Evolutionary conservation across 1,140 invertebrate species (phyloP).

Genomic region (Nasonia longicornis): DNA sequence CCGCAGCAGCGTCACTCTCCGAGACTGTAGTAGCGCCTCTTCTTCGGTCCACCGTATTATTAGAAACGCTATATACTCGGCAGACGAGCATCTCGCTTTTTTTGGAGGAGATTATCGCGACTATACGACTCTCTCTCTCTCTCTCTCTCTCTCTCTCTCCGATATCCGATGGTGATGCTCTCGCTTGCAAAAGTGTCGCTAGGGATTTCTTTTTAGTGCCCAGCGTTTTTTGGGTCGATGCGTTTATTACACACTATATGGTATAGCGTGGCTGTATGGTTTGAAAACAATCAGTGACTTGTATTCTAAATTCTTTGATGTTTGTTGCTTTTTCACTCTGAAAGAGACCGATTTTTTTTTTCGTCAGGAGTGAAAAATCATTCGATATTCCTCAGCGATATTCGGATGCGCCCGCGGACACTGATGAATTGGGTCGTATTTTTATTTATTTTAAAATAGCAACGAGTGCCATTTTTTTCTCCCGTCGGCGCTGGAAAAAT

Average conservation of each 20-base stretch:
- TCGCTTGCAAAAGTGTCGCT: not conserved
- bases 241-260: not conserved
- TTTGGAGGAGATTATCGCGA: constrained; percentile 24
- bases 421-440: constrained; percentile 18
- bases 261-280: not conserved
- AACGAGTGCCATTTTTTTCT: not conserved
- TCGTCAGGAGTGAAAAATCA: constrained; percentile 13
- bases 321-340: not conserved
- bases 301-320: not conserved
- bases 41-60: constrained; percentile 54
- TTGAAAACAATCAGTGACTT: not conserved
- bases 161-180: not conserved
- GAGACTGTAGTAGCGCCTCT: constrained; percentile 17
- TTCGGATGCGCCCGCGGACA: not conserved
- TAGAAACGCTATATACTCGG: constrained; percentile 53
- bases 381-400: not conserved
- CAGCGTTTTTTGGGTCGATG: not conserved
- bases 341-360: no score
- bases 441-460: constrained; percentile 34
- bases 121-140: no score
- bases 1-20: no score
- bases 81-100: constrained; percentile 8
- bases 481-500: not conserved
- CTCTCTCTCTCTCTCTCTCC: no score
- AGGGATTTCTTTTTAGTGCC: not conserved